Conservation (phyloP, 2,797 vertebrate species). For the Chaetophractus vellerosus region DNA sequence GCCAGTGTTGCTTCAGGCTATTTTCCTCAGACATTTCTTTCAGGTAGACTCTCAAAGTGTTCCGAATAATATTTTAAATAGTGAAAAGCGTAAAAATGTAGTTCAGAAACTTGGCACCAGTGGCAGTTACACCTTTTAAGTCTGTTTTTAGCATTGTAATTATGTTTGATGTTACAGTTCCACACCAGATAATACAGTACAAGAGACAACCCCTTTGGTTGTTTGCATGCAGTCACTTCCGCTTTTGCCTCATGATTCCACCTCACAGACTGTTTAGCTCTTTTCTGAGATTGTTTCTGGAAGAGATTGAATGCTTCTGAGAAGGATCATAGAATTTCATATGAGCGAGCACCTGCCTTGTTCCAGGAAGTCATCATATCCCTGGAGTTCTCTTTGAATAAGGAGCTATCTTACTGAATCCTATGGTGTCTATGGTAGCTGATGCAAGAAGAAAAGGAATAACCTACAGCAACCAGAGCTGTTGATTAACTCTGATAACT, state of each 20-base stretch:
- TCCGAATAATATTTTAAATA: conserved; percentile 20
- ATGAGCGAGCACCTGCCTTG: background rate
- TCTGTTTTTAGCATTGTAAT: conserved; percentile 28
- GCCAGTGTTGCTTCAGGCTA: background rate
- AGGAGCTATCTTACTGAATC: background rate
- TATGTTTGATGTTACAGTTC: background rate
- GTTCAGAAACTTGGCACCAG: background rate
- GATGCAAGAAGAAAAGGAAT: background rate
- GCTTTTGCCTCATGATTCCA: background rate
- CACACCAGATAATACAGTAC: background rate
- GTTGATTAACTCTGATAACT: conserved; percentile 75
- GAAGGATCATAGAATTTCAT: background rate
- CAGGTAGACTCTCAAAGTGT: background rate
- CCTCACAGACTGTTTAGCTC: background rate
- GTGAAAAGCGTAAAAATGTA: background rate
- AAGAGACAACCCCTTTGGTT: background rate
- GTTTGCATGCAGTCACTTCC: background rate
- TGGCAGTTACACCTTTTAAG: background rate
- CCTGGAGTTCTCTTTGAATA: background rate
- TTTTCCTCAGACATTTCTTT: conserved; percentile 34
- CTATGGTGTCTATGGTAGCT: background rate
- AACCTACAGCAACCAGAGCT: conserved; percentile 3
- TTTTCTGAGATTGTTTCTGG: conserved; percentile 9
- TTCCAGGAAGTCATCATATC: background rate
- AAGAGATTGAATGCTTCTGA: background rate